Base-by-base conservation (phyloP, 1,140 invertebrate species). In the Tetramorium simillimum region DNA sequence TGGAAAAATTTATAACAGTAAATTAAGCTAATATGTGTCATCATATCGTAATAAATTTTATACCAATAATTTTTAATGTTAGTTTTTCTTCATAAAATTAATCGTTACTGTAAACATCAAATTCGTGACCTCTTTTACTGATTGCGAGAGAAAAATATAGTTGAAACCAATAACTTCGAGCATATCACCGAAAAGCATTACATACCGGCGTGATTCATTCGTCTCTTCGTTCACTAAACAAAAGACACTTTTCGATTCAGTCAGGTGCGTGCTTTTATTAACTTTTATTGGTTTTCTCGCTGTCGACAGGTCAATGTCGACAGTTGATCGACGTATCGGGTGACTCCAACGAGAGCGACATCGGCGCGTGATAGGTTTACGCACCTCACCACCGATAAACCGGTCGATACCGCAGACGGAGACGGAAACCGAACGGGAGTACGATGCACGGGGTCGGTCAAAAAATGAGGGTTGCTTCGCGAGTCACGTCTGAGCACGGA, bases 401-500 rank as follows among this genome's bases (percentile, higher is more conserved):
- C 40, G 40, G 51, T 82, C 78, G 51, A 72, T 89, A 46, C 0
- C n/a, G 24, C 14, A 7, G 33, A 78, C n/a, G 24, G 18, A 7
- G 33, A 78, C 67, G 51, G 2, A 12, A 21, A 62, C 51, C 33
- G n/a, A 69, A 24, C 24, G 80, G 73, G 62, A 63, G 58, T 78
- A 73, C 70, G 89, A 65, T 70, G 75, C 67, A 72, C 80, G 58
- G 40, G 16, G 37, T 21, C 78, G 85, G 63, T 87, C 69, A 89
- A 90, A 90, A 90, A 87, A 91, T 76, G 63, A 72, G 88, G 86
- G 89, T 75, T 91, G 92, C 90, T 89, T 91, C 90, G 91, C 90
- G 92, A 94, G 91, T 93, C 94, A 92, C 92, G 93, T 94, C 93
- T 91, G 84, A 94, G 86, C 89, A 93, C 91, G 93, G 86, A 95